These are phyloP conservation scores for Athalia rosae DNA, from an alignment of 2,888 invertebrate species.

Conservation along the genomic window DNA sequence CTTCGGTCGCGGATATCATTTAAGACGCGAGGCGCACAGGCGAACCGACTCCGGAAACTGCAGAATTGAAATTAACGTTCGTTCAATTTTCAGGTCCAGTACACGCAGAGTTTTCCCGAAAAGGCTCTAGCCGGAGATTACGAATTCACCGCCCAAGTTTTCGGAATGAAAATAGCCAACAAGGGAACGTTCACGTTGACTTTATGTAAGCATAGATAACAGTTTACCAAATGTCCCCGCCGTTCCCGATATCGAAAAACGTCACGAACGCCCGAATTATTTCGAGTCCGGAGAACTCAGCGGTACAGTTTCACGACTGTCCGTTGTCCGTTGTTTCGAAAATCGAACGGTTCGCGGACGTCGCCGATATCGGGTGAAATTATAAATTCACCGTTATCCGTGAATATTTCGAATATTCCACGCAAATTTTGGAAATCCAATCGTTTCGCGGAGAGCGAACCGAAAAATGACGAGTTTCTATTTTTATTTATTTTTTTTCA, in stretches of 20 bases:
- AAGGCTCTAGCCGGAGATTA: conserved; percentile 84
- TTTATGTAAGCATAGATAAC: conserved; percentile 76
- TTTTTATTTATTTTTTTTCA: conserved; percentile 26
- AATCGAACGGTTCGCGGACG: too few relatives aligned
- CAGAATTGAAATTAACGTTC: conserved; percentile 13
- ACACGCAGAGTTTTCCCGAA: conserved; percentile 89
- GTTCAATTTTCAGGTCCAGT: conserved; percentile 75
- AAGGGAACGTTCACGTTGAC: conserved; percentile 85
- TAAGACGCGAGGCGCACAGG: too few relatives aligned
- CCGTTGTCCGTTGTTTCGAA: too few relatives aligned
- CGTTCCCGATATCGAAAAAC: not conserved
- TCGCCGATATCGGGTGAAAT: too few relatives aligned
- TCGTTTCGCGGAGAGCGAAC: not conserved
- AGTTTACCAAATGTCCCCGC: not conserved
- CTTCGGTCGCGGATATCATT: too few relatives aligned
- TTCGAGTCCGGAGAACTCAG: too few relatives aligned
- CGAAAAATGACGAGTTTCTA: not conserved
- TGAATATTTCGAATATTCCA: not conserved
- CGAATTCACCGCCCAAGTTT: conserved; percentile 79
- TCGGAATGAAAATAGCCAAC: conserved; percentile 79
- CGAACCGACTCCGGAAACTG: too few relatives aligned
- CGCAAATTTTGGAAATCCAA: not conserved
- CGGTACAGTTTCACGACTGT: too few relatives aligned
- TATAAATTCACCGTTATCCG: too few relatives aligned
- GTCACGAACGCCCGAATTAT: too few relatives aligned